These are phyloP conservation scores for Sarcophaga bullata DNA, from an alignment of 1,140 invertebrate genomes.

Conservation along the genomic window DNA sequence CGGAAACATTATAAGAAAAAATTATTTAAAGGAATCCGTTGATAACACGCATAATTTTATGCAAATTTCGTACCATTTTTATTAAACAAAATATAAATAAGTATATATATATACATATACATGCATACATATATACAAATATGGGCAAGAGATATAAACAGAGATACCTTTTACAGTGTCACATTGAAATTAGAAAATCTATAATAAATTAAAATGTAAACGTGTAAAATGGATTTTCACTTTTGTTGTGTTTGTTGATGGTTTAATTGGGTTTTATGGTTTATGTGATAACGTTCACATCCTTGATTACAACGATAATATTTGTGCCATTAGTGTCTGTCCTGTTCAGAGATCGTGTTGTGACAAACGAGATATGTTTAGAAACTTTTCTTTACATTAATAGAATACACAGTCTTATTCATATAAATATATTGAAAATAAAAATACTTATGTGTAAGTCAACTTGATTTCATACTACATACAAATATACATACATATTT, in stretches of 20 bases:
- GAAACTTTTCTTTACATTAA: no score
- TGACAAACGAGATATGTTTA: neutral
- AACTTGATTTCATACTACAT: no score
- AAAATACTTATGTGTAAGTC: no score
- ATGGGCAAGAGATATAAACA: no score
- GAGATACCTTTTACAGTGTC: neutral
- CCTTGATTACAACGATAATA: conserved; percentile 18
- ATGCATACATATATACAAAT: no score
- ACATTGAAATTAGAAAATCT: neutral
- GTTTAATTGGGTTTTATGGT: conserved; percentile 23
- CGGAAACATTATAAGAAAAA: neutral
- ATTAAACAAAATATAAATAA: neutral
- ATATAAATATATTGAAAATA: no score
- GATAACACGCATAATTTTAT: conserved; percentile 32
- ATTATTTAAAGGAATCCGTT: neutral
- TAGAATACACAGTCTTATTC: no score
- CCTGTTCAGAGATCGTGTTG: conserved; percentile 16
- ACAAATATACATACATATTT: no score
- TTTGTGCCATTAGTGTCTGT: neutral
- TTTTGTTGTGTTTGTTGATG: neutral
- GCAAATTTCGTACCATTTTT: conserved; percentile 8
- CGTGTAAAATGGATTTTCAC: neutral
- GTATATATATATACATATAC: no score
- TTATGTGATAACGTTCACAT: neutral
- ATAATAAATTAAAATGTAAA: conserved; percentile 23